Evolutionary conservation across 1,140 invertebrate genomes (phyloP).

Genomic region (Neodiprion lecontei): DNA sequence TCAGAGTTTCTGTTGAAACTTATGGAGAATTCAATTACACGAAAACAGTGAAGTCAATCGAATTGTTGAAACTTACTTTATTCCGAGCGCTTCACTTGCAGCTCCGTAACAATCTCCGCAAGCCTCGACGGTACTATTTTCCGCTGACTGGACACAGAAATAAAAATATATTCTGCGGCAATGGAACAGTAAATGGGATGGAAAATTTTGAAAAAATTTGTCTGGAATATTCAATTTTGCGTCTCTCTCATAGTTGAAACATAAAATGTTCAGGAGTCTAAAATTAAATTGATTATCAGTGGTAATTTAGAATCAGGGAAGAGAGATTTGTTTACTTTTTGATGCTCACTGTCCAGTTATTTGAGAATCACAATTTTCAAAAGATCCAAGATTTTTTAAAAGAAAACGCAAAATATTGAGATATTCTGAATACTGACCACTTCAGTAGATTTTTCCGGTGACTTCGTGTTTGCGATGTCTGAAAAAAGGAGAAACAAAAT

Average conservation of each 20-base stretch:
- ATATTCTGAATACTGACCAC: constrained; percentile 46
- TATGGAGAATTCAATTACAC: neutral
- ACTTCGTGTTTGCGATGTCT: constrained; percentile 46
- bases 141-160: constrained; percentile 48
- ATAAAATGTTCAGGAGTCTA: too few species aligned
- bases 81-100: constrained; percentile 66
- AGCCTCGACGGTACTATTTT: constrained; percentile 57
- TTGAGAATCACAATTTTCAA: too few species aligned
- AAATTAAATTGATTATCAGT: too few species aligned
- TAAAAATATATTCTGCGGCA: too few species aligned
- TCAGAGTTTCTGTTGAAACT: too few species aligned
- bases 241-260: constrained; percentile 14
- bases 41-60: neutral
- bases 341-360: too few species aligned
- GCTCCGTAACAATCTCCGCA: constrained; percentile 88
- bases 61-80: constrained; percentile 66
- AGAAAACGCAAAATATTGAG: constrained; percentile 11
- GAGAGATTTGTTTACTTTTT: too few species aligned
- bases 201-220: constrained; percentile 27
- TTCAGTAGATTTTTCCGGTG: constrained; percentile 48
- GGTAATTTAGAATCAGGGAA: too few species aligned
- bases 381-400: neutral
- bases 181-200: too few species aligned
- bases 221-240: constrained; percentile 20
- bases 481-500: constrained; percentile 28